Percentiles rank a stretch among this genome's conserved stretches.
phyloP scores from a whole-genome alignment of 2,888 invertebrate genomes.

The Dilophus febrilis region DNA sequence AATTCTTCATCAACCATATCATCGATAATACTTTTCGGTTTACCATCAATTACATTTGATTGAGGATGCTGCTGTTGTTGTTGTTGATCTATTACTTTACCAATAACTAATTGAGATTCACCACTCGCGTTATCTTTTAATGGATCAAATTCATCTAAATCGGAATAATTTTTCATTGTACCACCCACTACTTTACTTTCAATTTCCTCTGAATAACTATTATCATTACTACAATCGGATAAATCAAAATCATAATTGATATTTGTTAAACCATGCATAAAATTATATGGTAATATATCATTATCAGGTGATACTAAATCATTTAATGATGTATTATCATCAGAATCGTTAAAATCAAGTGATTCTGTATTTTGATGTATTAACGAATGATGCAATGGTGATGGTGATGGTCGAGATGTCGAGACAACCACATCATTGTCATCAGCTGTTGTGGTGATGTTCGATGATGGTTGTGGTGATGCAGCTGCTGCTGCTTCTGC shows the following conservation, averaged over 20 bases:
- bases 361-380: constrained; percentile 21
- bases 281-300: constrained; percentile 26
- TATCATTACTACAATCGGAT: constrained; percentile 56
- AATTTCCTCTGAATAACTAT: constrained; percentile 43
- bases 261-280: constrained; percentile 44
- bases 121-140: constrained; percentile 13
- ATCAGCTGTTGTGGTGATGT: not conserved
- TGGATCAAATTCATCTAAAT: constrained; percentile 31
- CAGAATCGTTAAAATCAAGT: constrained; percentile 13
- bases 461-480: too few species aligned
- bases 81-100: too few species aligned
- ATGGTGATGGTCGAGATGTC: constrained; percentile 31
- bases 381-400: constrained; percentile 34
- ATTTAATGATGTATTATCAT: constrained; percentile 41
- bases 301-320: constrained; percentile 44
- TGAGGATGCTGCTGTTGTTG: constrained; percentile 8
- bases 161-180: constrained; percentile 30
- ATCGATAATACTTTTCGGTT: constrained; percentile 8
- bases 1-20: constrained; percentile 27
- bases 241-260: constrained; percentile 63
- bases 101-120: too few species aligned
- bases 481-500: too few species aligned
- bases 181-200: constrained; percentile 17
- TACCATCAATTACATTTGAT: not conserved
- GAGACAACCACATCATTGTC: not conserved